Conservation (phyloP, 2,113 vertebrate genomes). For the Xenotilapia caudafasciata region DNA sequence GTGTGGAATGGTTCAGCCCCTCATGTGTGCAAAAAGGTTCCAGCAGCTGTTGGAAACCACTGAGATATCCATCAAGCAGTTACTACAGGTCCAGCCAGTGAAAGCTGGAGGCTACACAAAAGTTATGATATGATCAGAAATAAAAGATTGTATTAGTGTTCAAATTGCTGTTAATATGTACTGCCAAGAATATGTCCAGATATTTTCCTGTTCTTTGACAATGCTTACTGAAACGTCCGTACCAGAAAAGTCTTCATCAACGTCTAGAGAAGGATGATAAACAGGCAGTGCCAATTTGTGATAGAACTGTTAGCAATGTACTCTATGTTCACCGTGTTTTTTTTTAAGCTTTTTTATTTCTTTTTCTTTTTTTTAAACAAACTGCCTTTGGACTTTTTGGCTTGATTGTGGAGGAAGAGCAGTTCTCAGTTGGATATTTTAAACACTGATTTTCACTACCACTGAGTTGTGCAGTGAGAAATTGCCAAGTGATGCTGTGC, state of each 20-base stretch:
- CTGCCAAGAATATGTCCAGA: neutral
- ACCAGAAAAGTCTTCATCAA: neutral
- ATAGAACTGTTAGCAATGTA: neutral
- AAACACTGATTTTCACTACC: conserved; percentile 20
- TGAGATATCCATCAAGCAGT: neutral
- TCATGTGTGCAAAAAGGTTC: neutral
- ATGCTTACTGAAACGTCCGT: neutral
- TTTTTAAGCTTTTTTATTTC: neutral
- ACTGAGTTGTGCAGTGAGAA: neutral
- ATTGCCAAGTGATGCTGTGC: conserved; percentile 6
- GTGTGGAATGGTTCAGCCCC: neutral
- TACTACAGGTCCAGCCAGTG: neutral
- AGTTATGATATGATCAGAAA: neutral
- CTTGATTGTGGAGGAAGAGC: neutral
- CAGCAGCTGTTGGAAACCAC: neutral
- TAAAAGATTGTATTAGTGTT: neutral
- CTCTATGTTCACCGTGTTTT: neutral
- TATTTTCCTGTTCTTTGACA: neutral
- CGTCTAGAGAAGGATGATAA: neutral
- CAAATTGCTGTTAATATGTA: neutral
- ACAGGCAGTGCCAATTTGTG: neutral
- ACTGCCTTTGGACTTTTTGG: neutral
- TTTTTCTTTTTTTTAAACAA: neutral
- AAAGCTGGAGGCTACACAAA: conserved; percentile 8
- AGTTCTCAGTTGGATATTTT: conserved; percentile 1